These are phyloP conservation scores for Holothuria leucospilota DNA, from an alignment of 53 echinoderm and acorn worm genomes.

Conservation along the genomic window DNA sequence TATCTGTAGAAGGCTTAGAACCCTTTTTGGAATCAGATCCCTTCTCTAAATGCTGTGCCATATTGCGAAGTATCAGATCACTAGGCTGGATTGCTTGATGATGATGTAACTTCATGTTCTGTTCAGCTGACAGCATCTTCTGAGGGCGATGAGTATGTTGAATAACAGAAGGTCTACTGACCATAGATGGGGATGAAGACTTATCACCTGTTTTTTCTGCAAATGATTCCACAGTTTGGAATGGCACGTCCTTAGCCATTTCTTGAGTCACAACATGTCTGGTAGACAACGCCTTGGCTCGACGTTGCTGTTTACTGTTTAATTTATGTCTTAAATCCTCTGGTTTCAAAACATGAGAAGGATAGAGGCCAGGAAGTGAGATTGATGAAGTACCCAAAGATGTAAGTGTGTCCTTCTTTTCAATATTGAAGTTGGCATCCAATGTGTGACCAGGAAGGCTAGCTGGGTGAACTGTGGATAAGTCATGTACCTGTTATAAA, in stretches of 20 bases:
- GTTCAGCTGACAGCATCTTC: neutral
- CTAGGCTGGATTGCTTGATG: slow-evolving; percentile 72
- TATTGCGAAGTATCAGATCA: slow-evolving; percentile 81
- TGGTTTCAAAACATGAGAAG: neutral
- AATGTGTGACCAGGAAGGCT: slow-evolving; percentile 35
- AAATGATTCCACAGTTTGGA: neutral
- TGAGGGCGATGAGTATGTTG: slow-evolving; percentile 84
- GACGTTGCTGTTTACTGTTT: slow-evolving; percentile 30
- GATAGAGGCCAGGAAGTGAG: neutral
- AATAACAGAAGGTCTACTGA: slow-evolving; percentile 85
- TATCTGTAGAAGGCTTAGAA: neutral
- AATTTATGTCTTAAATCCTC: slow-evolving; percentile 34
- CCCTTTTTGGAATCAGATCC: slow-evolving; percentile 35
- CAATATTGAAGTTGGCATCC: slow-evolving; percentile 44
- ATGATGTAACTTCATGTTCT: neutral
- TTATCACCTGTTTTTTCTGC: neutral
- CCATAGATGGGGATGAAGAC: neutral
- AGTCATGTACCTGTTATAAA: neutral
- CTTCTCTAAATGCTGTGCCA: slow-evolving; percentile 54
- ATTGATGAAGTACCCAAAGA: neutral
- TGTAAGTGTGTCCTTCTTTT: neutral
- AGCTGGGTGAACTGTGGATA: slow-evolving; percentile 29
- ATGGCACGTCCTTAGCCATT: neutral
- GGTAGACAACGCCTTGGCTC: neutral
- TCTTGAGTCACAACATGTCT: neutral